A percentile compares a stretch with the other conserved stretches of the same genome.
Evolutionary conservation across 2,888 invertebrate species (phyloP).

Genomic region (Bellardia pandia): DNA sequence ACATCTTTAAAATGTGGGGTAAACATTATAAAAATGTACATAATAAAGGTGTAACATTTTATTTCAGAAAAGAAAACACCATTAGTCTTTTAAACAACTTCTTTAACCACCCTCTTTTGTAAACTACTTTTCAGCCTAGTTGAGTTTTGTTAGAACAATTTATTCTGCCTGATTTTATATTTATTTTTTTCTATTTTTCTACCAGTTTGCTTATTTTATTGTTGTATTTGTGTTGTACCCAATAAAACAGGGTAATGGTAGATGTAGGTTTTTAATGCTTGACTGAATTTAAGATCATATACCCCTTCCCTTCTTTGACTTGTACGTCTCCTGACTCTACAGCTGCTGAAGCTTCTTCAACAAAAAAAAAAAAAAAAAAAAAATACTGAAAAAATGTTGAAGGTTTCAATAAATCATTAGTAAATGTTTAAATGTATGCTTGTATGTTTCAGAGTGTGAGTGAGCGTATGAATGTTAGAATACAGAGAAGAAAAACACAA

Average conservation of each 20-base stretch:
- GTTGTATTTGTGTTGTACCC: constrained; percentile 54
- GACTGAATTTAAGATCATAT: constrained; percentile 71
- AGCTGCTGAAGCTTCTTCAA: constrained; percentile 39
- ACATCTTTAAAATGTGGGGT: no score
- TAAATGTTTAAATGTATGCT: constrained; percentile 42
- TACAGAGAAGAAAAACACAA: constrained; percentile 47
- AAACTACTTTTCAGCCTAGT: constrained; percentile 40
- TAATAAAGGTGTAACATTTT: no score
- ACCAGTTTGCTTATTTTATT: constrained; percentile 45
- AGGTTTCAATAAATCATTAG: constrained; percentile 71
- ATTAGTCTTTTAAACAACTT: neutral
- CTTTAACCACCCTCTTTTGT: neutral
- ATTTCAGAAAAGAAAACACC: no score
- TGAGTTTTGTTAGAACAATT: constrained; percentile 49
- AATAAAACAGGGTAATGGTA: constrained; percentile 35
- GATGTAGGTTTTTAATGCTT: constrained; percentile 62
- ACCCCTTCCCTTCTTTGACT: constrained; percentile 57
- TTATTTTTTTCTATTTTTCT: constrained; percentile 7
- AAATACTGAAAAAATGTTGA: constrained; percentile 42
- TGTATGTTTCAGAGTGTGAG: constrained; percentile 14
- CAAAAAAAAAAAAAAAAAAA: constrained; percentile 45
- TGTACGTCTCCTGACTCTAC: neutral
- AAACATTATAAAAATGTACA: no score
- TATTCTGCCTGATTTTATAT: constrained; percentile 49
- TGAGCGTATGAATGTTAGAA: constrained; percentile 26